Evolutionary conservation across 2,888 invertebrate species (phyloP), one percentile per base, ranked within the genome.

Genomic region (Aporophyla lueneburgensis): DNA sequence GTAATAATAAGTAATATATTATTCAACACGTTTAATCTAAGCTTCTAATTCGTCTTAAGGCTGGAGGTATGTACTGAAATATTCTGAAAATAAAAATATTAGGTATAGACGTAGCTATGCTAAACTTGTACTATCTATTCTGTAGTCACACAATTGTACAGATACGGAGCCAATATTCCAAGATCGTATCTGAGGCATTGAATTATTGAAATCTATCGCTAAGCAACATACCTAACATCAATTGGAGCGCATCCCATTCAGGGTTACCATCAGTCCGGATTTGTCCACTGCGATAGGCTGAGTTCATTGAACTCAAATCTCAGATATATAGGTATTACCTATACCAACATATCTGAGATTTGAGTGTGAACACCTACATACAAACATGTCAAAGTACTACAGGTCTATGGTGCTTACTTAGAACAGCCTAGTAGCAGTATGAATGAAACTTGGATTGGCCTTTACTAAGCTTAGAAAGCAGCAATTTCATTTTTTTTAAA

Each of bases 161-260:
- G 54, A 12, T 54, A 10, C n/a, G 54, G 12, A 54, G 27, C 5
- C 9, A 24, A 51, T 66, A 51, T 49, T n/a, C 40, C 24, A 43
- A 14, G 24, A 24, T n/a, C 0, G 49, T 21, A 40, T 21, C 27
- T n/a, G 2, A 49, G 9, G 5, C 14, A 19, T 46, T 56, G 46
- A n/a, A 33, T 33, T n/a, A 3, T 33, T 33, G 2, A 3, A 33
- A n/a, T 19, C 9, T n/a, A 71, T 46, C 54, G n/a, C 33, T 33
- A 71, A 71, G 33, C 56, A 46, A 71, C n/a, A n/a, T 71, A 33
- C 33, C 33, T 33, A 33, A 73, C 56, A 56, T 46, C 19, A 16
- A 33, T 14, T n/a, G 33, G 1, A 49, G 24, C 56, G 56, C 71
- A 33, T 56, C 12, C n/a, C 19, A 33, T 9, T 1, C 21, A 72